Conservation (phyloP, 2,888 invertebrate genomes). For the Eupeodes luniger region DNA sequence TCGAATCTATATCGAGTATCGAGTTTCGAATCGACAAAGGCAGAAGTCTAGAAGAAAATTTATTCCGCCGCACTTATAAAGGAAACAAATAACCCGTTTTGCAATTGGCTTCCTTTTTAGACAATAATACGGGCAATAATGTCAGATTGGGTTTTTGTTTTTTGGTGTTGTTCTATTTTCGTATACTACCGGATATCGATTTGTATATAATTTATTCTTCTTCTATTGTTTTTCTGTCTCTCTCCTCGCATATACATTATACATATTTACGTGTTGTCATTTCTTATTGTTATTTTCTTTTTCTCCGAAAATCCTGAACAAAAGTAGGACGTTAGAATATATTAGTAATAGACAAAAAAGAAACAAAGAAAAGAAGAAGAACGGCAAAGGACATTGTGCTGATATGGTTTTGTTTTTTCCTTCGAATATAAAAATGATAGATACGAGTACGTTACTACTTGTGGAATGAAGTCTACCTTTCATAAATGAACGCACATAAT, state of each 20-base stretch:
- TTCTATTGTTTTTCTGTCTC: not conserved
- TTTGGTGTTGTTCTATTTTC: too few relatives aligned
- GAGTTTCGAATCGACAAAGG: too few relatives aligned
- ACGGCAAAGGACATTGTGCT: not conserved
- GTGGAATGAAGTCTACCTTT: slow-evolving; percentile 13
- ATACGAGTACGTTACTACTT: not conserved
- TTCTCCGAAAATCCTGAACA: not conserved
- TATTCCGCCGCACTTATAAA: not conserved
- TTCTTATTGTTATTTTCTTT: not conserved
- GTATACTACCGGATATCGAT: slow-evolving; percentile 10
- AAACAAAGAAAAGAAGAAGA: not conserved
- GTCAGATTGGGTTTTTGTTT: slow-evolving; percentile 17
- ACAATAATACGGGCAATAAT: slow-evolving; percentile 31
- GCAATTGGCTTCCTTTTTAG: slow-evolving; percentile 29
- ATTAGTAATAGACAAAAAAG: slow-evolving; percentile 3
- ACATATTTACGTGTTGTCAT: not conserved
- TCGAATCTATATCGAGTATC: not conserved
- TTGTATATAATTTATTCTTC: slow-evolving; percentile 16
- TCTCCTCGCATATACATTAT: too few relatives aligned
- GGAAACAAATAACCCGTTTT: slow-evolving; percentile 25
- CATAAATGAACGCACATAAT: not conserved
- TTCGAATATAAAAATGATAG: not conserved
- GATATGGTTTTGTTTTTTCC: slow-evolving; percentile 8
- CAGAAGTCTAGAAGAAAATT: slow-evolving; percentile 19
- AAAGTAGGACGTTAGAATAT: not conserved